phyloP scores from a whole-genome alignment of 2,888 invertebrate genomes.

The Frankliniella fusca region DNA sequence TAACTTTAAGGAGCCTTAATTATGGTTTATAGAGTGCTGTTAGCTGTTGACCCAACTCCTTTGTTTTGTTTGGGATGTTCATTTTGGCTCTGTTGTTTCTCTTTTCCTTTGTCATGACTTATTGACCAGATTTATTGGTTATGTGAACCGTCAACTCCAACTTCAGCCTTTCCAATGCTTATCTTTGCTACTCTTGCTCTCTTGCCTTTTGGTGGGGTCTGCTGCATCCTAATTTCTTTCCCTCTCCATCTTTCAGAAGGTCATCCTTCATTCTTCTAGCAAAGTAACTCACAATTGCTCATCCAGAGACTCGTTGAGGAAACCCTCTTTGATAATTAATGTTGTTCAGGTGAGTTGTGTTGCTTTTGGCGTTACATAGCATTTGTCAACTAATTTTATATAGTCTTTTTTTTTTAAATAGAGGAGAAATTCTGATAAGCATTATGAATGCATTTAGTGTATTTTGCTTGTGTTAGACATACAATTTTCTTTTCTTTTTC shows the following conservation, averaged over 20 bases:
- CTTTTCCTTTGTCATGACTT: too few relatives aligned
- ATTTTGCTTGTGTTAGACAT: neutral
- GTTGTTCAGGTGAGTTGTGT: constrained; percentile 17
- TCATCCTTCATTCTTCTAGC: constrained; percentile 15
- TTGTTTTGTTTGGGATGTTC: too few relatives aligned
- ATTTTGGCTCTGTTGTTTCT: too few relatives aligned
- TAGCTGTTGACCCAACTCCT: too few relatives aligned
- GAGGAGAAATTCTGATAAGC: too few relatives aligned
- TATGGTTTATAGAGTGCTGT: too few relatives aligned
- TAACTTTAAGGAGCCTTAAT: too few relatives aligned
- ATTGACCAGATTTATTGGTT: too few relatives aligned
- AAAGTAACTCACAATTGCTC: constrained; percentile 20
- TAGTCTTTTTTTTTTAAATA: neutral
- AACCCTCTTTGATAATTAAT: constrained; percentile 21
- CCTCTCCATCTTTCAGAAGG: constrained; percentile 16
- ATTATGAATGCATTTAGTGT: too few relatives aligned
- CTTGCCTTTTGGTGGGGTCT: constrained; percentile 21
- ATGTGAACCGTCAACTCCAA: too few relatives aligned
- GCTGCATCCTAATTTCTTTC: constrained; percentile 21
- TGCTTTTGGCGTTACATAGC: neutral
- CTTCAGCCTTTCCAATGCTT: too few relatives aligned
- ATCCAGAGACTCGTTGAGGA: constrained; percentile 13
- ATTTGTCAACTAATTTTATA: neutral
- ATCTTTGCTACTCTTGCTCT: neutral
- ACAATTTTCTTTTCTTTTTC: neutral